These are phyloP conservation scores for Aphodius granarius DNA, from an alignment of 2,888 invertebrate species.

Conservation along the genomic window DNA sequence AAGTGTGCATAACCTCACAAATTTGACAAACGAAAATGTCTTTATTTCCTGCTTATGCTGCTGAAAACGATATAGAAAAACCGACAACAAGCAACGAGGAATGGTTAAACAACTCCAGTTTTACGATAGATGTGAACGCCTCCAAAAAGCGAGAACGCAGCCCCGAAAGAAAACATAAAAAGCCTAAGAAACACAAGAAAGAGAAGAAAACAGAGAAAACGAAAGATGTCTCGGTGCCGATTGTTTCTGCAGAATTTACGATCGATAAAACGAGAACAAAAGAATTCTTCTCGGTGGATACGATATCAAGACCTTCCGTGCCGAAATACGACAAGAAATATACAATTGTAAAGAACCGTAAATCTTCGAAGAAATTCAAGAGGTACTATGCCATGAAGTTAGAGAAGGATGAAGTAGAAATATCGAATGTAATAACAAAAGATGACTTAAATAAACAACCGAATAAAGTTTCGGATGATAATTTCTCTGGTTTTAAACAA, in stretches of 20 bases:
- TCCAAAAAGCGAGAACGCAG: conserved; percentile 9
- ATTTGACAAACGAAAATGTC: conserved; percentile 39
- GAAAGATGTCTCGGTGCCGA: conserved; percentile 31
- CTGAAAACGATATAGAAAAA: conserved; percentile 22
- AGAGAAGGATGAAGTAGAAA: conserved; percentile 33
- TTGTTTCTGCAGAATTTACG: conserved; percentile 57
- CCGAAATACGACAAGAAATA: conserved; percentile 57
- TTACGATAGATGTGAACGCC: conserved; percentile 42
- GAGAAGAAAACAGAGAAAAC: conserved; percentile 32
- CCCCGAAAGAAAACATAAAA: conserved; percentile 30
- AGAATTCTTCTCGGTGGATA: conserved; percentile 62
- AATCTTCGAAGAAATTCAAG: conserved; percentile 44
- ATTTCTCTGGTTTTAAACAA: conserved; percentile 45
- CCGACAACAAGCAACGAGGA: conserved; percentile 28
- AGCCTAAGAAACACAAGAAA: conserved; percentile 42
- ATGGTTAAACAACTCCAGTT: conserved; percentile 55
- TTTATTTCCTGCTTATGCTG: conserved; percentile 55
- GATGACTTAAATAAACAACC: conserved; percentile 29
- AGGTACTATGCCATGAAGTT: conserved; percentile 43
- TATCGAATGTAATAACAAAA: conserved; percentile 16
- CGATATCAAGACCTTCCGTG: conserved; percentile 65
- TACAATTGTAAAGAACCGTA: conserved; percentile 36
- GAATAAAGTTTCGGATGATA: conserved; percentile 22
- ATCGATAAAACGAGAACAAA: conserved; percentile 60
- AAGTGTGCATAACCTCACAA: background rate